phyloP scores from a whole-genome alignment of 1,140 invertebrate species.

The Magallana gigas region DNA sequence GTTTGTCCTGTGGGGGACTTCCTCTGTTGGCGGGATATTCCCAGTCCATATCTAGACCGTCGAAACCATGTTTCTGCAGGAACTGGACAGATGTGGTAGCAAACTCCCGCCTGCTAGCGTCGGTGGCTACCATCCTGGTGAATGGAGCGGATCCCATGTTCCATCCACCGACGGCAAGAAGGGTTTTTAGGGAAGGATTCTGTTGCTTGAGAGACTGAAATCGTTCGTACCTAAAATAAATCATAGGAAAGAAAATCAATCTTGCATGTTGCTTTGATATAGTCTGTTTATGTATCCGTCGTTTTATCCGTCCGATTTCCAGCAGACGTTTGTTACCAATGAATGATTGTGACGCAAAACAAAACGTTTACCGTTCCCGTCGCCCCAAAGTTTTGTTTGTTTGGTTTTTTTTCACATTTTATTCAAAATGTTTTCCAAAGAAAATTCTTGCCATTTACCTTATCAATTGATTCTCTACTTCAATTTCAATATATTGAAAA shows the following conservation, averaged over 20 bases:
- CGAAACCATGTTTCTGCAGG: slow-evolving; percentile 93
- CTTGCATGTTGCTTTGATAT: not conserved
- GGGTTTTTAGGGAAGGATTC: slow-evolving; percentile 93
- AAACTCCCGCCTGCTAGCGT: slow-evolving; percentile 84
- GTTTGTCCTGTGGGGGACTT: slow-evolving; percentile 92
- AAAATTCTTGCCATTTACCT: not conserved
- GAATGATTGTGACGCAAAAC: too few relatives aligned
- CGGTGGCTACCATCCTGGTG: slow-evolving; percentile 82
- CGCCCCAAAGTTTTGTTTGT: too few relatives aligned
- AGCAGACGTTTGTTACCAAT: too few relatives aligned
- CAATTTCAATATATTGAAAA: not conserved
- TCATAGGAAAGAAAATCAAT: not conserved
- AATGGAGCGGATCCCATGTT: slow-evolving; percentile 95
- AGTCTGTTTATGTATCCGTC: too few relatives aligned
- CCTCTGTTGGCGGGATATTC: slow-evolving; percentile 94
- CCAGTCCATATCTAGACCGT: slow-evolving; percentile 98
- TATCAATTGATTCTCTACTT: too few relatives aligned
- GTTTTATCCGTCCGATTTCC: too few relatives aligned
- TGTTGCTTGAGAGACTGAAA: slow-evolving; percentile 89
- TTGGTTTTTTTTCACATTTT: not conserved
- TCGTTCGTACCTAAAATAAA: slow-evolving; percentile 54
- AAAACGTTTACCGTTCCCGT: too few relatives aligned
- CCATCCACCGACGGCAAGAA: slow-evolving; percentile 96
- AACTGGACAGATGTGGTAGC: slow-evolving; percentile 96
- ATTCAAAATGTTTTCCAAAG: not conserved